Conservation (phyloP, 1,140 invertebrate species). For the Scaptomyza graminum region DNA sequence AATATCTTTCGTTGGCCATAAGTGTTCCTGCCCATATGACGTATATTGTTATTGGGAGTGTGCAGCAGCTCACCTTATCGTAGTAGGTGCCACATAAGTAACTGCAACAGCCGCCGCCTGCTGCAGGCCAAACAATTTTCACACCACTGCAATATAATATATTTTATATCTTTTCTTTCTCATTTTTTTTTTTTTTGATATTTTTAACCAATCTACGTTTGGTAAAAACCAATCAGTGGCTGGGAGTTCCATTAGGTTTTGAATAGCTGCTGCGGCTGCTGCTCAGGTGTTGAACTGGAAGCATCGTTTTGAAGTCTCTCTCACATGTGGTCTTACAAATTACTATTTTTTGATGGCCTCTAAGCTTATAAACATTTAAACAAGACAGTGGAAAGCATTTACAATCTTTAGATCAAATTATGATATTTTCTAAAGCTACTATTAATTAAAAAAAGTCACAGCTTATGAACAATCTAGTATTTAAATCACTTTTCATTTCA, state of each 20-base stretch:
- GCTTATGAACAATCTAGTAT: no score
- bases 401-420: no score
- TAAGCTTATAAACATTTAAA: no score
- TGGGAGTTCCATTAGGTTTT: constrained; percentile 14
- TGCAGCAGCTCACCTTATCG: constrained; percentile 14
- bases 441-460: no score
- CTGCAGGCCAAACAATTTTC: constrained; percentile 69
- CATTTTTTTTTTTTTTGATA: background rate
- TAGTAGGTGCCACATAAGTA: constrained; percentile 69
- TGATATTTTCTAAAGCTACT: no score
- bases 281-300: background rate
- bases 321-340: constrained; percentile 8
- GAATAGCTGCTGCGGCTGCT: constrained; percentile 1
- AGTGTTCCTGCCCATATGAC: constrained; percentile 18
- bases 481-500: no score
- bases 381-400: no score
- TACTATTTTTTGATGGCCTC: constrained; percentile 6
- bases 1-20: constrained; percentile 26
- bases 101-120: constrained; percentile 28
- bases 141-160: constrained; percentile 55
- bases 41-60: constrained; percentile 57
- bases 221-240: constrained; percentile 28
- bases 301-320: constrained; percentile 3
- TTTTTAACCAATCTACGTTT: constrained; percentile 1
- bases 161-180: constrained; percentile 11